Base-by-base conservation (phyloP, 2,888 invertebrate genomes). In the Amphipoea oculea region DNA sequence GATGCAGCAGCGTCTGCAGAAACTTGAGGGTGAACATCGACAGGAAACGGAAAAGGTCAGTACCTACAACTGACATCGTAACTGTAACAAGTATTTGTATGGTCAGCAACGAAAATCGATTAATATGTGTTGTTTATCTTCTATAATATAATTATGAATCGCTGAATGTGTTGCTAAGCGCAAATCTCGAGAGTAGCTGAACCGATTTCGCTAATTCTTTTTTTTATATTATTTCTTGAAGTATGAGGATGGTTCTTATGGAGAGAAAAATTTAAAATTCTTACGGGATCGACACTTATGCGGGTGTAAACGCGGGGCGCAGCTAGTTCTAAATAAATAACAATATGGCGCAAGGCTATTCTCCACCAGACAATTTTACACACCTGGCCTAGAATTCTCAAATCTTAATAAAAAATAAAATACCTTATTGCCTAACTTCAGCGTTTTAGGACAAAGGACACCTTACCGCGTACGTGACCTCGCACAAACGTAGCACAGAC, bases 1-100 rank as follows among this genome's bases (percentile, higher is more conserved):
- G 96, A 98, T 99, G 92, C 99, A 99, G 92, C 98, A 99, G 93
- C 98, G 99, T 79, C 95, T 99, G 85, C 98, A 99, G 92, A 99
- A 99, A 92, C 96, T 99, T 14, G 99, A 99, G 95, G 98, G 98
- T n/a, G 99, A 99, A 95, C 98, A 99, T 92, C 97, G 98, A 9
- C 99, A 99, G 93, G 99, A 99, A 96, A 97, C 98, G 40, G 99
- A 99, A 92, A 98, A 98, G 97, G 98, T 98, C 81, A 78, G n/a
- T 65, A 36, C 36, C 48, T 48, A 48, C 48, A 20, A 48, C 36
- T 51, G 23, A n/a, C 77, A 45, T 29, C 2, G 51, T 23, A 65
- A 45, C 17, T 73, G 40, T n/a, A 20, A 20, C 12, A 3, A 40
- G 11, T 54, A 69, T 63, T 36, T 23, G 42, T 36, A 42, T 29